Conservation (phyloP, 2,888 invertebrate species). For the Galeruca laticollis region DNA sequence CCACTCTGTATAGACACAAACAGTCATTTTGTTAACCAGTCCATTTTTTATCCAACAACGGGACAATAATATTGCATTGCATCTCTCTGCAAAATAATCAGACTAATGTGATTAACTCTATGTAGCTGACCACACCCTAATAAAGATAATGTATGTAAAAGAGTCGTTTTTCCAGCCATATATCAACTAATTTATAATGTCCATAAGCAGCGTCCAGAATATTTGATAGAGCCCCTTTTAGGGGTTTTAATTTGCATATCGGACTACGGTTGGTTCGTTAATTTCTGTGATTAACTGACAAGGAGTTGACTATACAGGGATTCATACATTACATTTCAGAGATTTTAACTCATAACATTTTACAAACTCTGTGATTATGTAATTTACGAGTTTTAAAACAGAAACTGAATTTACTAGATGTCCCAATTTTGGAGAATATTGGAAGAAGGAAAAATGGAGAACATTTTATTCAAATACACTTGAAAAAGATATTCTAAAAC, state of each 20-base stretch:
- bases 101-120: constrained; percentile 40
- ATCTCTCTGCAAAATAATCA: constrained; percentile 37
- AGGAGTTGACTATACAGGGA: constrained; percentile 4
- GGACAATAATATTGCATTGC: constrained; percentile 39
- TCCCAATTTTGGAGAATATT: too few species aligned
- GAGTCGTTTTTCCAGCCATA: constrained; percentile 33
- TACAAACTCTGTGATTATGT: not conserved
- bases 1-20: too few species aligned
- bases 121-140: constrained; percentile 40
- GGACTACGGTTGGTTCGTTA: constrained; percentile 1
- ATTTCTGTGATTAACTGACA: not conserved
- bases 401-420: not conserved
- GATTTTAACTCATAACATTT: not conserved
- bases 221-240: constrained; percentile 16
- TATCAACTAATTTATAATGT: constrained; percentile 36
- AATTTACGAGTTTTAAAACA: not conserved
- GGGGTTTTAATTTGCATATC: constrained; percentile 4
- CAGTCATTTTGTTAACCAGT: not conserved
- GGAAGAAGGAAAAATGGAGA: too few species aligned
- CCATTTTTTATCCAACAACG: not conserved
- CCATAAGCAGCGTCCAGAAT: constrained; percentile 7
- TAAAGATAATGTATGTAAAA: constrained; percentile 42
- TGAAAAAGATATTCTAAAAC: too few species aligned
- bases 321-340: not conserved
- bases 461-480: too few species aligned